Evolutionary conservation across 2,113 vertebrate genomes (phyloP), one percentile per base, ranked within the genome.

Genomic region (Neopipo cinnamomea): DNA sequence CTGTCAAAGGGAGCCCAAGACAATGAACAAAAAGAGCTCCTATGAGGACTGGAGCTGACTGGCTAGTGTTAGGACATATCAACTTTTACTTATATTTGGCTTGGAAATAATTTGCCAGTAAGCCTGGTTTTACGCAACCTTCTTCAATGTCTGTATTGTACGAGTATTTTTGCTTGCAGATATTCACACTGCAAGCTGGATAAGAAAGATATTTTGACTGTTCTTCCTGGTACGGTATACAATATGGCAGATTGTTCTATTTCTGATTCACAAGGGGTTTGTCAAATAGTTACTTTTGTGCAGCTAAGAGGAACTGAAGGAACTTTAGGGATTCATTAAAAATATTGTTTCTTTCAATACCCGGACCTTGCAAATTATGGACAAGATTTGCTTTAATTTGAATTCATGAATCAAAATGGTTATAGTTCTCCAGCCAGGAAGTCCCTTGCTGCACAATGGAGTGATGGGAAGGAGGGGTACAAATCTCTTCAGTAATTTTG

Each of bases 11-110:
- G 19, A 92, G 16, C 28, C 49, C 47, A 65, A 71, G 55, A 94
- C 83, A 92, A 67, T 47, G 83, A 96, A 93, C 47, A 93, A 94
- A 93, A 96, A 89, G 39, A 91, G 37, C 61, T 92, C 14, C 72
- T 71, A 33, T 0, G 0, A 78, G 55, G 39, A 33, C 37, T 81
- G 66, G 41, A 81, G 22, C 61, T 95, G 65, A 50, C 59, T 67
- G 61, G 20, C 18, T 79, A 33, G n/a, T 33, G 30, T 81, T 91
- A 86, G 41, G 27, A 63, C 33, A 9, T 77, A 89, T 44, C 47
- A 82, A 37, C 41, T 61, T 92, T 78, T 86, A 80, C 47, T 87
- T 84, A 46, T 44, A 61, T 93, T 88, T 86, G 83, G 33, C 42
- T 88, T 93, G 61, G 67, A 91, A 94, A 90, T 63, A 67, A 90